Evolutionary conservation across 2,113 vertebrate genomes (phyloP).

Genomic region (Oncorhynchus gorbuscha): DNA sequence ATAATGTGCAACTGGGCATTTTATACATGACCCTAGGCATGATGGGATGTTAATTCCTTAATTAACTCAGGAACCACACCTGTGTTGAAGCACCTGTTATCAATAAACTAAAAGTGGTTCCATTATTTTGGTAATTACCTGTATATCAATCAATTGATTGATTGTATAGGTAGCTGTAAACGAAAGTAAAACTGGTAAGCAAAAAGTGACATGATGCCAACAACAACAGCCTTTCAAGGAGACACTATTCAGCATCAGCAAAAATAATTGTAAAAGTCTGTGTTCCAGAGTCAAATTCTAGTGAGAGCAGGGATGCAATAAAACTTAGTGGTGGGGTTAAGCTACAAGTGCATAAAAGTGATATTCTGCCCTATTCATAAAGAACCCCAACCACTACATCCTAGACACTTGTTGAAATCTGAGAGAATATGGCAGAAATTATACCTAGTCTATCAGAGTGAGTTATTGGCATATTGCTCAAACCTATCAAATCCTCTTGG

Average conservation of each 20-base stretch:
- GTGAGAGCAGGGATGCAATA: slow-evolving; percentile 42
- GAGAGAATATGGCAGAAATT: too few relatives aligned
- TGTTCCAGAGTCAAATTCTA: slow-evolving; percentile 29
- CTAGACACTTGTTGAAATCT: too few relatives aligned
- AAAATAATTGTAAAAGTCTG: slow-evolving; percentile 3
- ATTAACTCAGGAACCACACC: too few relatives aligned
- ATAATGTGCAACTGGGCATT: slow-evolving; percentile 29
- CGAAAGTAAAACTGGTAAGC: slow-evolving; percentile 40
- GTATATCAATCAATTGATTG: not conserved
- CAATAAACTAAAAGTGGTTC: too few relatives aligned
- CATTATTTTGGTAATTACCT: too few relatives aligned
- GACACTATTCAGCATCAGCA: slow-evolving; percentile 32
- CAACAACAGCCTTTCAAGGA: slow-evolving; percentile 33
- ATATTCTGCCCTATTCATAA: not conserved
- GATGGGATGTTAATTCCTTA: too few relatives aligned
- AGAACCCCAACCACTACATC: too few relatives aligned
- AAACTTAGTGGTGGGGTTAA: slow-evolving; percentile 30
- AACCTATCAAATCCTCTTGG: too few relatives aligned
- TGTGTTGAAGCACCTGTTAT: too few relatives aligned
- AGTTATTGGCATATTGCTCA: not conserved
- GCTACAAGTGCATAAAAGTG: slow-evolving; percentile 3
- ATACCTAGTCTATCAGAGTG: not conserved
- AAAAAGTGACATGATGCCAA: slow-evolving; percentile 34
- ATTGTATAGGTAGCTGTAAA: not conserved
- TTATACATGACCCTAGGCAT: too few relatives aligned